Conservation (phyloP, 2,888 invertebrate species). For the Aspidiotus rigidus region DNA sequence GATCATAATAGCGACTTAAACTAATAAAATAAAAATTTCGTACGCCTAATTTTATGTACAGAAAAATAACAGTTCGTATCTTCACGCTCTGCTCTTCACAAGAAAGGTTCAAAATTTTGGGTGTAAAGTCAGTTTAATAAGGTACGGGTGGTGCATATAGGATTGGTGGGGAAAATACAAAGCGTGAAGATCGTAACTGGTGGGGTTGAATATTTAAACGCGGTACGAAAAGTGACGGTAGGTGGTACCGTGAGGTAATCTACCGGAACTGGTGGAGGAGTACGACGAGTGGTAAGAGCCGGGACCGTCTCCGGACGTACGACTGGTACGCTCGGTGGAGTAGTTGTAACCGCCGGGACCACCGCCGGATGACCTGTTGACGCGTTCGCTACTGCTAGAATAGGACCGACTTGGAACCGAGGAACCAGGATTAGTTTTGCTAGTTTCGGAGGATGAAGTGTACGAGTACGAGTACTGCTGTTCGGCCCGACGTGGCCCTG, state of each 20-base stretch:
- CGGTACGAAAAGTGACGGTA: slow-evolving; percentile 82
- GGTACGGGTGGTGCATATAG: no score
- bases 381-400: slow-evolving; percentile 59
- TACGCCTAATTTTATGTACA: no score
- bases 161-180: no score
- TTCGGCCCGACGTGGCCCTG: slow-evolving; percentile 60
- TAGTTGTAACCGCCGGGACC: slow-evolving; percentile 63
- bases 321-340: slow-evolving; percentile 58
- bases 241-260: slow-evolving; percentile 69
- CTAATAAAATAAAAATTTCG: no score
- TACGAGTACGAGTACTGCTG: slow-evolving; percentile 80
- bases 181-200: slow-evolving; percentile 14
- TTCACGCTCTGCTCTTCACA: no score
- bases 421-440: slow-evolving; percentile 45
- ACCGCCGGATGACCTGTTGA: slow-evolving; percentile 55
- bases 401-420: slow-evolving; percentile 56
- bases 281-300: slow-evolving; percentile 70
- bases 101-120: no score
- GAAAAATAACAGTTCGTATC: no score
- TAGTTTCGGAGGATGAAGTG: slow-evolving; percentile 53
- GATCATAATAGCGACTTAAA: no score
- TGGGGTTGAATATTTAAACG: slow-evolving; percentile 52
- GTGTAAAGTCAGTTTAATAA: no score
- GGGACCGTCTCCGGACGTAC: slow-evolving; percentile 60
- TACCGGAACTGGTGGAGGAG: slow-evolving; percentile 66